Conservation (phyloP, 2,888 invertebrate genomes). For the Scaptomyza cyrtandrae region DNA sequence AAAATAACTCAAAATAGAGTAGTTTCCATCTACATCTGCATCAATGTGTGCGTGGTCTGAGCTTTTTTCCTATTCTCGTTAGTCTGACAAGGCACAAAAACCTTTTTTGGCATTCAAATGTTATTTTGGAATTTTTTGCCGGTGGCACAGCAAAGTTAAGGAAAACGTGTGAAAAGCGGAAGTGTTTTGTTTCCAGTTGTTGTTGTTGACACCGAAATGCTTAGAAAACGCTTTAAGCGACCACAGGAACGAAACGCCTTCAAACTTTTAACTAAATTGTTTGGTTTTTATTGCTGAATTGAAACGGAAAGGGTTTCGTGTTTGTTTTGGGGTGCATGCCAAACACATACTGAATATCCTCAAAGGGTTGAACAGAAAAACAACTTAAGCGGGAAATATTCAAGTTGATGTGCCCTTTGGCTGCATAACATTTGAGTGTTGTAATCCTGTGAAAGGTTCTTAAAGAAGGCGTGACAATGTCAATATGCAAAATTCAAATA, state of each 20-base stretch:
- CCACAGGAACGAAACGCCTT: conserved; percentile 59
- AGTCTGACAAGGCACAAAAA: conserved; percentile 60
- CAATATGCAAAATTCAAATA: not conserved
- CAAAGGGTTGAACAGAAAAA: conserved; percentile 39
- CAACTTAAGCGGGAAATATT: conserved; percentile 44
- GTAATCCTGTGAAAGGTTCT: conserved; percentile 23
- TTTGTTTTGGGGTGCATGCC: conserved; percentile 24
- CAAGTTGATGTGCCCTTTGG: conserved; percentile 50
- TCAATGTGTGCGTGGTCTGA: conserved; percentile 1
- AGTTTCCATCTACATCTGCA: conserved; percentile 42
- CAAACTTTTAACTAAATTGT: conserved; percentile 49
- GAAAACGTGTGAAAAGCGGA: conserved; percentile 70
- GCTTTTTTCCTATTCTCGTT: conserved; percentile 39
- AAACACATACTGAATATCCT: conserved; percentile 28
- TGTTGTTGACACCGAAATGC: conserved; percentile 48
- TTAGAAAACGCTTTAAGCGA: conserved; percentile 48
- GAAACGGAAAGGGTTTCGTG: conserved; percentile 53
- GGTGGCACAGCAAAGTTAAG: conserved; percentile 10
- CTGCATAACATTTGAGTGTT: conserved; percentile 47
- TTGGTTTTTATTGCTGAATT: conserved; percentile 48
- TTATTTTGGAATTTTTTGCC: conserved; percentile 61
- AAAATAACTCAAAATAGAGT: conserved; percentile 59
- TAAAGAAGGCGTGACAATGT: conserved; percentile 7
- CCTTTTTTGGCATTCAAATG: conserved; percentile 75
- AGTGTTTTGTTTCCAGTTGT: conserved; percentile 48